Evolutionary conservation across 2,888 invertebrate genomes (phyloP), one percentile per base, ranked within the genome.

Genomic region (Xanthia icteritia): DNA sequence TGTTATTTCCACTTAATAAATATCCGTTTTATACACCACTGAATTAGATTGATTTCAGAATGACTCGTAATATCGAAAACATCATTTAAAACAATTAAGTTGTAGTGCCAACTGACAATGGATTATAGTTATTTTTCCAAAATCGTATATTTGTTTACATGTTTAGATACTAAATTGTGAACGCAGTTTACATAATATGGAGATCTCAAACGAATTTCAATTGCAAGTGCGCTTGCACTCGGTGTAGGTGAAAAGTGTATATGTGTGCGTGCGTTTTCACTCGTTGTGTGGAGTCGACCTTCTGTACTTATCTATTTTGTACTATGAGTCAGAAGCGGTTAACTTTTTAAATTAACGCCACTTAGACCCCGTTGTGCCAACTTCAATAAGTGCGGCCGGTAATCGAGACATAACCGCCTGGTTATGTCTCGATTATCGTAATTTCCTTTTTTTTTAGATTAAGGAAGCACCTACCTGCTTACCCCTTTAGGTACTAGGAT

Each of bases 291-390:
- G 13, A 54, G 9, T 5, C 0, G 1, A 11, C 27, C n/a, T 76
- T 76, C 73, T 76, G 39, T 20, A 17, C 23, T 0, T 17, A 20
- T 3, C 17, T 20, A 39, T 27, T 20, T 56, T 31, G 3, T 23
- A 2, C 1, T 2, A n/a, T 3, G 5, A 42, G 0, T 13, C 23
- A 23, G 1, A 54, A 8, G 27, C 1, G 27, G 54, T n/a, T 0
- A 81, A 84, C 82, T 86, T 88, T 88, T 84, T 67, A 81, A 83
- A 81, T 86, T 75, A 79, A 66, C 69, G 45, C 65, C 66, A 73
- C 73, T 88, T 82, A 68, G 31, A 68, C 54, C 39, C 39, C 68
- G 61, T 76, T 82, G 65, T 76, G 65, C 27, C 42, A 70, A 73
- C 60, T 77, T 63, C 71, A 69, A 77, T 83, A 81, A 83, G 58